Percentiles rank a stretch among this genome's conserved stretches.
phyloP scores from a whole-genome alignment of 2,888 invertebrate genomes.

The Horisme vitalbata region DNA sequence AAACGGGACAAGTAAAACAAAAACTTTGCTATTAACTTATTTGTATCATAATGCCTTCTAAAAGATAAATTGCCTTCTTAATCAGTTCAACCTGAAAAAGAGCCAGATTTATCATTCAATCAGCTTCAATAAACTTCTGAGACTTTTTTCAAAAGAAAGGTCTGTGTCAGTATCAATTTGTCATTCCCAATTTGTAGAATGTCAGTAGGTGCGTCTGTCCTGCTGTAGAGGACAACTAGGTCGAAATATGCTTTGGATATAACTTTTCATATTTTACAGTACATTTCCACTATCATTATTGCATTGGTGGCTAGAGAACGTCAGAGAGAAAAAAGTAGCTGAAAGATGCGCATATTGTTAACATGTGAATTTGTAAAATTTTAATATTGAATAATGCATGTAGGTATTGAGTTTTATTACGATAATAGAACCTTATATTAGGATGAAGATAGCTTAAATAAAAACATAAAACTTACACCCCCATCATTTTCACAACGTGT shows the following conservation, averaged over 20 bases:
- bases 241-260: slow-evolving; percentile 15
- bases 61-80: slow-evolving; percentile 44
- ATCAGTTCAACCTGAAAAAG: slow-evolving; percentile 35
- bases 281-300: slow-evolving; percentile 9
- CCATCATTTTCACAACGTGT: no score
- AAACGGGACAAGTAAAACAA: no score
- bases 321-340: background rate
- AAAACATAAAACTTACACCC: no score
- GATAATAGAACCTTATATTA: no score
- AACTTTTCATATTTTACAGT: slow-evolving; percentile 6
- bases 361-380: background rate
- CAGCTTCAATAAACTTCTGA: slow-evolving; percentile 52
- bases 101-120: slow-evolving; percentile 59
- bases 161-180: slow-evolving; percentile 70
- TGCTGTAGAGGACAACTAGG: slow-evolving; percentile 23
- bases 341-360: slow-evolving; percentile 8
- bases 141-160: slow-evolving; percentile 52
- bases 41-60: slow-evolving; percentile 1
- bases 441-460: no score
- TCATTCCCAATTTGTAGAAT: slow-evolving; percentile 79
- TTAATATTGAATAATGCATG: background rate
- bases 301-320: slow-evolving; percentile 2
- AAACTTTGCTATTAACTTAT: no score
- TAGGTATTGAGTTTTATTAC: no score
- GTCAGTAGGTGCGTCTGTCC: slow-evolving; percentile 70